Evolutionary conservation across 2,113 vertebrate genomes (phyloP), one percentile per base, ranked within the genome.

Genomic region (Neomonachus schauinslandi): DNA sequence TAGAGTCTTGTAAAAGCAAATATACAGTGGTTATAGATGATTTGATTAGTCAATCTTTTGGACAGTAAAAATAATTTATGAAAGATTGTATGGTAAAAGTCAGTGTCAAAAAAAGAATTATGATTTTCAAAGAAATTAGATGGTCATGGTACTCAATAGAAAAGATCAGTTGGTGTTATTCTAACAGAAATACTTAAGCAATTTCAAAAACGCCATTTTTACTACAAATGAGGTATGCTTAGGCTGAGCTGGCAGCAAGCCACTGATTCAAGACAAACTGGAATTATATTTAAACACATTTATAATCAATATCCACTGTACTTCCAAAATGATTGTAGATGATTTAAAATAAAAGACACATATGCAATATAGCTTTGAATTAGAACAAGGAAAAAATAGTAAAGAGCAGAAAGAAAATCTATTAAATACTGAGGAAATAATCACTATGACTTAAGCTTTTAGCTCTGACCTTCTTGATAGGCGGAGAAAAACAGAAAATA

Each of bases 111-210:
- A 89, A 46, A 71, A 55, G 12, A 89, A 94, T 83, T 89, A 69
- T 24, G 42, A 26, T 89, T 93, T 65, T 81, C 21, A 91, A 76
- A 51, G 4, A 83, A 97, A 89, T 86, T 72, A 93, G 51, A 89
- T 74, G 49, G 16, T n/a, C 36, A 61, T 46, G 26, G 57, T 57
- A 89, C 59, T 84, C 46, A 89, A 81, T 59, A 42, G 8, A 92
- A 76, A 96, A 83, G 31, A 22, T 80, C 14, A 46, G 63, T 14
- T 85, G 19, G 21, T 72, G 8, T 69, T 61, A 80, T 31, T 36
- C 16, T 84, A 63, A 61, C 11, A 76, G 63, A 76, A 94, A 80
- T 74, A 2, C 4, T 69, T 61, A 65, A 49, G 33, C 19, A 95
- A 90, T 92, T 19, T 46, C 13, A 65, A 26, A 92, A 88, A 82